Evolutionary conservation across 2,797 vertebrate genomes (phyloP).

Genomic region (Choloepus didactylus): DNA sequence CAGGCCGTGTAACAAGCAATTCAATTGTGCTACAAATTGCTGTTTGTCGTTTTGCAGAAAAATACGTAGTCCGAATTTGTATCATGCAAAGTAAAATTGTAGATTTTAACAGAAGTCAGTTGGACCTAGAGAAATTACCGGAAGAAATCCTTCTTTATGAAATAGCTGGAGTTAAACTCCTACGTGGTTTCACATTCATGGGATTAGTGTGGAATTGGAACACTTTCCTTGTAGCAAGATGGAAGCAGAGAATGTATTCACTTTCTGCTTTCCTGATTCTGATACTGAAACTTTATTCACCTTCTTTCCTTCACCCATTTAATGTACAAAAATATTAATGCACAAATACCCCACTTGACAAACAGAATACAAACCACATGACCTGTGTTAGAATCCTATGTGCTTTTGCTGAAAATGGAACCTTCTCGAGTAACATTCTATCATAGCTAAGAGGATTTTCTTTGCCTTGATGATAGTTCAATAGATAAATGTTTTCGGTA

Average conservation of each 20-base stretch:
- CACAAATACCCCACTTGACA: slow-evolving; percentile 48
- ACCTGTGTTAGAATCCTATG: background rate
- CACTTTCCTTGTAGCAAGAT: slow-evolving; percentile 77
- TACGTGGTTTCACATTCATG: slow-evolving; percentile 73
- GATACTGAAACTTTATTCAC: slow-evolving; percentile 66
- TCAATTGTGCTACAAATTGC: slow-evolving; percentile 48
- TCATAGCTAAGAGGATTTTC: background rate
- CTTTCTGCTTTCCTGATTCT: slow-evolving; percentile 59
- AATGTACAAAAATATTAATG: background rate
- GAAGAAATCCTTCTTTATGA: slow-evolving; percentile 74
- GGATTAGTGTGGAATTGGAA: slow-evolving; percentile 79
- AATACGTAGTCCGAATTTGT: background rate
- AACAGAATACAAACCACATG: slow-evolving; percentile 64
- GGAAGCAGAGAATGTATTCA: slow-evolving; percentile 62
- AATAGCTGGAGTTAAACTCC: slow-evolving; percentile 66
- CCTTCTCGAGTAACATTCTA: slow-evolving; percentile 2
- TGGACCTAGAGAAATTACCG: slow-evolving; percentile 68
- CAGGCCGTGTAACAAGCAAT: slow-evolving; percentile 35
- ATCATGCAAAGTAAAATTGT: slow-evolving; percentile 35
- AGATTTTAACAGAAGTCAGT: slow-evolving; percentile 66
- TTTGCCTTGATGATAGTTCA: background rate
- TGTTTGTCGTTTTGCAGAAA: slow-evolving; percentile 57
- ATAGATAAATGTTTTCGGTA: slow-evolving; percentile 15
- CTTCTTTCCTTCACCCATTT: slow-evolving; percentile 38
- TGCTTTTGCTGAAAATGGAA: background rate